Conservation (phyloP, 2,797 vertebrate species). For the Lateolabrax maculatus region DNA sequence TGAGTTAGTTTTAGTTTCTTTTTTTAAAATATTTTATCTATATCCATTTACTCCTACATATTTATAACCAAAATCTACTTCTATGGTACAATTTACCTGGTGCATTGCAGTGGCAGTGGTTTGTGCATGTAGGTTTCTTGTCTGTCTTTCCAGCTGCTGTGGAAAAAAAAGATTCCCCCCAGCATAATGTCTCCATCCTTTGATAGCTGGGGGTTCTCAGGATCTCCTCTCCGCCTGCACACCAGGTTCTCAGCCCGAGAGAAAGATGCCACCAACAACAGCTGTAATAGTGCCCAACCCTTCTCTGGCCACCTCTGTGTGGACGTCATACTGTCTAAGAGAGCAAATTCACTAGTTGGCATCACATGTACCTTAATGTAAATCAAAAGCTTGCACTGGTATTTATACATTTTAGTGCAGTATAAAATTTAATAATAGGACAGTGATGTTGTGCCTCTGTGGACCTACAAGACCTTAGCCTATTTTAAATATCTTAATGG, state of each 20-base stretch:
- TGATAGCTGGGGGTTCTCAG: constrained; percentile 69
- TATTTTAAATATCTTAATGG: too few relatives aligned
- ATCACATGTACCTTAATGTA: background rate
- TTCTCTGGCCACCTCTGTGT: constrained; percentile 50
- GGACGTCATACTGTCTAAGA: constrained; percentile 34
- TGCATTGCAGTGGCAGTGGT: too few relatives aligned
- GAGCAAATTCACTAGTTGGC: background rate
- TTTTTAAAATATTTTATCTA: too few relatives aligned
- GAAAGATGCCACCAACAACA: constrained; percentile 60
- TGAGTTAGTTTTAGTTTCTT: background rate
- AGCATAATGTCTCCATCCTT: constrained; percentile 78
- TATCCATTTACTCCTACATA: too few relatives aligned
- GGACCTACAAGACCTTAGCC: background rate
- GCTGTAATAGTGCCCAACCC: constrained; percentile 53
- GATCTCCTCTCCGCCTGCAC: too few relatives aligned
- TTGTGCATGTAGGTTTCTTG: constrained; percentile 58
- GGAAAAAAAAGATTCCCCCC: constrained; percentile 81
- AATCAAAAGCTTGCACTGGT: background rate
- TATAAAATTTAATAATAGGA: background rate
- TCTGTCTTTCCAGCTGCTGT: constrained; percentile 74
- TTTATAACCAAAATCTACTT: too few relatives aligned
- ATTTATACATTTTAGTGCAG: constrained; percentile 58
- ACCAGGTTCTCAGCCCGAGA: too few relatives aligned
- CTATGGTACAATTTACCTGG: constrained; percentile 79
- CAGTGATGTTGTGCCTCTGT: background rate